A percentile compares a stretch with the other conserved stretches of the same genome.
phyloP scores from a whole-genome alignment of 2,113 vertebrate species.

The Turdus rufiventris region DNA sequence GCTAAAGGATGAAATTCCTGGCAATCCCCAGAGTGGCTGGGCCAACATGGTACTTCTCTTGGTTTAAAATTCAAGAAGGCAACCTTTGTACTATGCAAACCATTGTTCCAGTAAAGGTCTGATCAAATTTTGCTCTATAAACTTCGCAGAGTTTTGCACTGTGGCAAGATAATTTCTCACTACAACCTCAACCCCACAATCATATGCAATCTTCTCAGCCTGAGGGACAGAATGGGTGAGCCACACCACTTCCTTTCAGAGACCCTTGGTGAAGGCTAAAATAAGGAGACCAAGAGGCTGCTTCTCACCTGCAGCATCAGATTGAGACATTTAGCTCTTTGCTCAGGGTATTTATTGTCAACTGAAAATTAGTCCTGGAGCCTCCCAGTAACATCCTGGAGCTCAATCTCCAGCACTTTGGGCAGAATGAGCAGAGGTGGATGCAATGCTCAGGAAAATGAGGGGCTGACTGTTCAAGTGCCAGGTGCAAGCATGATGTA shows the following conservation, averaged over 20 bases:
- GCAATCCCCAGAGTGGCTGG: not conserved
- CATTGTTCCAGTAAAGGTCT: not conserved
- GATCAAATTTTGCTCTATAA: not conserved
- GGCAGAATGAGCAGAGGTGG: not conserved
- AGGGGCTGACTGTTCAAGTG: conserved; percentile 19
- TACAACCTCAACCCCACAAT: not conserved
- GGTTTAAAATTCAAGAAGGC: not conserved
- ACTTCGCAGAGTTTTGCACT: not conserved
- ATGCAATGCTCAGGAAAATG: not conserved
- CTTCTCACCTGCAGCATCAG: not conserved
- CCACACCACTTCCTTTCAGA: not conserved
- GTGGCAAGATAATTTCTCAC: not conserved
- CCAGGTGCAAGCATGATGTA: conserved; percentile 40
- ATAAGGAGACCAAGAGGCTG: not conserved
- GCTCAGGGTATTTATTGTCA: not conserved
- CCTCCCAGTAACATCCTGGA: not conserved
- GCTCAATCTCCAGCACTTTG: not conserved
- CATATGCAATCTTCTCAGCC: not conserved
- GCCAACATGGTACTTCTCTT: not conserved
- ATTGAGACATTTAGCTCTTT: not conserved
- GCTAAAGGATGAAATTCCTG: not conserved
- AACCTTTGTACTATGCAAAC: not conserved
- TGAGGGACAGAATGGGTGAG: not conserved
- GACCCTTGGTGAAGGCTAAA: not conserved
- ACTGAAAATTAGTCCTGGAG: not conserved